Percentiles rank a stretch among this genome's conserved stretches.
phyloP scores from a whole-genome alignment of 2,113 vertebrate genomes.

The Xiphophorus maculatus region DNA sequence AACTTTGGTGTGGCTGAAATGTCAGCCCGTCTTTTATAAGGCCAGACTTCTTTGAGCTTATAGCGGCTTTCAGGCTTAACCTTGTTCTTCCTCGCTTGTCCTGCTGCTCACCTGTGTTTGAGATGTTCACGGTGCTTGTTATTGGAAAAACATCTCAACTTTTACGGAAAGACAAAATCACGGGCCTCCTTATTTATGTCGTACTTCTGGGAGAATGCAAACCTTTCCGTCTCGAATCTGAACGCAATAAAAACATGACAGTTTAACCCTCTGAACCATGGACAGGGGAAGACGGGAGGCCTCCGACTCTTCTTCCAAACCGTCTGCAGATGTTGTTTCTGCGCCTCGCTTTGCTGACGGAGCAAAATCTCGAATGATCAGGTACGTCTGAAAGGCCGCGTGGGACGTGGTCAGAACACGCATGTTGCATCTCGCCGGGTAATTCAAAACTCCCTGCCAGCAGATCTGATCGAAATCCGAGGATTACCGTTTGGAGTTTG shows the following conservation, averaged over 20 bases:
- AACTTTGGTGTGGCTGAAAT: constrained; percentile 21
- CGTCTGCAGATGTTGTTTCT: constrained; percentile 53
- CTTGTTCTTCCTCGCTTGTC: constrained; percentile 22
- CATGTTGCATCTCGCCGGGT: constrained; percentile 39
- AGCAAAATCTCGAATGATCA: constrained; percentile 34
- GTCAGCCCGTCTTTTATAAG: constrained; percentile 25
- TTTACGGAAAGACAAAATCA: neutral
- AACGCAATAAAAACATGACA: neutral
- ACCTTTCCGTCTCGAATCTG: neutral
- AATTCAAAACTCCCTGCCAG: constrained; percentile 31
- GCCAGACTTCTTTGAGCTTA: constrained; percentile 12
- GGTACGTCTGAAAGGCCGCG: constrained; percentile 28
- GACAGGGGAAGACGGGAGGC: neutral
- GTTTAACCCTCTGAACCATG: constrained; percentile 21
- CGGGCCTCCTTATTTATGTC: neutral
- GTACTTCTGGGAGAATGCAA: neutral
- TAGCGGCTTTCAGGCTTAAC: neutral
- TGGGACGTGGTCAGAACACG: constrained; percentile 30
- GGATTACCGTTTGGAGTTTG: constrained; percentile 50
- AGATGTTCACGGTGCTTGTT: constrained; percentile 38
- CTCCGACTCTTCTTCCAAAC: constrained; percentile 41
- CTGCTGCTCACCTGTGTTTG: constrained; percentile 17
- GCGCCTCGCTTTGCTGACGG: constrained; percentile 31
- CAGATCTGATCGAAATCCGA: constrained; percentile 45
- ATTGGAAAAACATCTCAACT: constrained; percentile 1